Conservation (phyloP, 2,888 invertebrate genomes). For the Aelia acuminata region DNA sequence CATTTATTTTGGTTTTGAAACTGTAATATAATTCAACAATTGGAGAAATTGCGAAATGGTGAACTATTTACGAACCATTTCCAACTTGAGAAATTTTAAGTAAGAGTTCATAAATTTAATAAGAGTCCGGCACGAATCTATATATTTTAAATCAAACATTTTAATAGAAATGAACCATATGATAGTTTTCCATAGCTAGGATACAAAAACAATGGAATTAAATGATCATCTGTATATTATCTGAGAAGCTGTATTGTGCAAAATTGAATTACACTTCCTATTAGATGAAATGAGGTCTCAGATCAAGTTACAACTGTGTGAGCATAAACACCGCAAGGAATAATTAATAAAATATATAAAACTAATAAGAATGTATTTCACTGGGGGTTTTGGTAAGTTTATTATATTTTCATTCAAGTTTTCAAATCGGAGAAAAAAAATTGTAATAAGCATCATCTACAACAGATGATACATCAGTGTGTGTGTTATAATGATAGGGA, state of each 20-base stretch:
- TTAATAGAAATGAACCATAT: conserved; percentile 1
- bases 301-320: conserved; percentile 25
- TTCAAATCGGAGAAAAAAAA: background rate
- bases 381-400: conserved; percentile 25
- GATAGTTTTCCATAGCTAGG: background rate
- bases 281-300: conserved; percentile 39
- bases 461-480: background rate
- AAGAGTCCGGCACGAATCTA: background rate
- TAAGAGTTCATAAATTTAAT: background rate
- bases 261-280: conserved; percentile 46
- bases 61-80: background rate
- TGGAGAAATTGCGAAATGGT: background rate
- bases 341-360: conserved; percentile 1
- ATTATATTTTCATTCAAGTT: background rate
- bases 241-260: conserved; percentile 34
- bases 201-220: conserved; percentile 13
- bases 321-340: background rate
- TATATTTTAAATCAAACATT: conserved; percentile 50
- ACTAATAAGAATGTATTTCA: conserved; percentile 37
- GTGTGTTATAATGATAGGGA: background rate
- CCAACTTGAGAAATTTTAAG: background rate
- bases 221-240: conserved; percentile 41
- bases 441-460: background rate
- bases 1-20: background rate
- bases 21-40: background rate